Conservation (phyloP, 2,888 invertebrate species). For the Trachelus stipa region DNA sequence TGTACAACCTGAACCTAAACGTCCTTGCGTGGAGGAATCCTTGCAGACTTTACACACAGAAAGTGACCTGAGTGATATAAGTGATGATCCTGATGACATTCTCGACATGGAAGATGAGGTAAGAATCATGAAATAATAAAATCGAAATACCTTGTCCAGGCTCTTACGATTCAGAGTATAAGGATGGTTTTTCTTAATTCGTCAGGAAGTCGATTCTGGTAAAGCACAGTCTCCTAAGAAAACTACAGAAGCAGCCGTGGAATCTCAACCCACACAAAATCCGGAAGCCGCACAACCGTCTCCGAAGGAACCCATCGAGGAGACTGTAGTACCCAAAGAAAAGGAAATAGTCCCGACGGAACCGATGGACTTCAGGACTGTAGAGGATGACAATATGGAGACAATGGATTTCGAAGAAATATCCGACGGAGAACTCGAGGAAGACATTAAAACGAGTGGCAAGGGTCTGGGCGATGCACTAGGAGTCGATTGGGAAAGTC, state of each 20-base stretch:
- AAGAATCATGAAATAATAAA: not conserved
- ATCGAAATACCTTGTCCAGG: not conserved
- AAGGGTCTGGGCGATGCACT: slow-evolving; percentile 89
- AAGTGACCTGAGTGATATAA: slow-evolving; percentile 87
- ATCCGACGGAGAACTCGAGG: slow-evolving; percentile 89
- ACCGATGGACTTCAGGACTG: slow-evolving; percentile 51
- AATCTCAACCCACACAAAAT: slow-evolving; percentile 46
- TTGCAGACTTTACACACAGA: slow-evolving; percentile 70
- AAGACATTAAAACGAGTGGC: slow-evolving; percentile 75
- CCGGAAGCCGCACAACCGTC: slow-evolving; percentile 54
- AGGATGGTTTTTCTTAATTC: slow-evolving; percentile 5
- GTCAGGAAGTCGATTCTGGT: slow-evolving; percentile 37
- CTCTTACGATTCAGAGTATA: not conserved
- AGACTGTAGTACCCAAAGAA: slow-evolving; percentile 51
- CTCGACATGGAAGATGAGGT: slow-evolving; percentile 79
- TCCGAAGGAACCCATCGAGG: slow-evolving; percentile 53
- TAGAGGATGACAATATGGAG: slow-evolving; percentile 78
- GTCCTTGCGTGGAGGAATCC: slow-evolving; percentile 64
- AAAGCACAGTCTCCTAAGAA: slow-evolving; percentile 45
- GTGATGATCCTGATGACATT: slow-evolving; percentile 90
- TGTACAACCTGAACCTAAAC: slow-evolving; percentile 47
- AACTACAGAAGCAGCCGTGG: slow-evolving; percentile 41
- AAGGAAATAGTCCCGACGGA: slow-evolving; percentile 36
- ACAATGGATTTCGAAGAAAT: slow-evolving; percentile 90
- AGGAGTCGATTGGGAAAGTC: slow-evolving; percentile 94